A percentile compares a stretch with the other conserved stretches of the same genome.
These are phyloP conservation scores for Thinocorus orbignyianus DNA, from an alignment of 2,113 vertebrate genomes.

Conservation along the genomic window DNA sequence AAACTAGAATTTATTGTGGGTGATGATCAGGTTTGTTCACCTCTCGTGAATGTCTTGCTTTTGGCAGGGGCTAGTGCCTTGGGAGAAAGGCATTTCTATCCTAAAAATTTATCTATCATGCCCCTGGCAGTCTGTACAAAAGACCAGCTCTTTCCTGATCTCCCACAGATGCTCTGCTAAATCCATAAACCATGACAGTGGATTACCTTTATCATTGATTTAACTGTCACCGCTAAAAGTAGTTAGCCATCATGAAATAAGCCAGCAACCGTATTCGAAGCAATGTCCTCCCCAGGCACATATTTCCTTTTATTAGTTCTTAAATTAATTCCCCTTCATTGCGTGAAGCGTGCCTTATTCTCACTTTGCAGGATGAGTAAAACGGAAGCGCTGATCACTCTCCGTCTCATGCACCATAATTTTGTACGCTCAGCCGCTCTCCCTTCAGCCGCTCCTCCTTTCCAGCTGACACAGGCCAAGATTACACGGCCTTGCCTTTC, in stretches of 20 bases:
- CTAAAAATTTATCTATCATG: background rate
- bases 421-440: background rate
- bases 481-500: background rate
- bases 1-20: background rate
- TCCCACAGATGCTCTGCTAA: slow-evolving; percentile 14
- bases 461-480: background rate
- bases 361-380: slow-evolving; percentile 8
- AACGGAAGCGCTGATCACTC: slow-evolving; percentile 15
- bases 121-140: background rate
- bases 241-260: slow-evolving; percentile 61
- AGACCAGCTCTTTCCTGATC: slow-evolving; percentile 25
- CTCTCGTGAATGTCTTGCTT: background rate
- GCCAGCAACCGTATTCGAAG: background rate
- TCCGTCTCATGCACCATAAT: background rate
- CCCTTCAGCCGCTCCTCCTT: background rate
- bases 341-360: slow-evolving; percentile 4
- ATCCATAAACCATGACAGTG: slow-evolving; percentile 54
- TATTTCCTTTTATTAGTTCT: slow-evolving; percentile 46
- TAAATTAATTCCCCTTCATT: slow-evolving; percentile 55
- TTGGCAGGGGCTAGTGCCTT: background rate
- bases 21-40: background rate
- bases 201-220: slow-evolving; percentile 65
- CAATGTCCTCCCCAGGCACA: background rate
- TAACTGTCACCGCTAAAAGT: slow-evolving; percentile 57
- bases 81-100: background rate